phyloP scores from a whole-genome alignment of 2,113 vertebrate genomes.

The Cariama cristata region DNA sequence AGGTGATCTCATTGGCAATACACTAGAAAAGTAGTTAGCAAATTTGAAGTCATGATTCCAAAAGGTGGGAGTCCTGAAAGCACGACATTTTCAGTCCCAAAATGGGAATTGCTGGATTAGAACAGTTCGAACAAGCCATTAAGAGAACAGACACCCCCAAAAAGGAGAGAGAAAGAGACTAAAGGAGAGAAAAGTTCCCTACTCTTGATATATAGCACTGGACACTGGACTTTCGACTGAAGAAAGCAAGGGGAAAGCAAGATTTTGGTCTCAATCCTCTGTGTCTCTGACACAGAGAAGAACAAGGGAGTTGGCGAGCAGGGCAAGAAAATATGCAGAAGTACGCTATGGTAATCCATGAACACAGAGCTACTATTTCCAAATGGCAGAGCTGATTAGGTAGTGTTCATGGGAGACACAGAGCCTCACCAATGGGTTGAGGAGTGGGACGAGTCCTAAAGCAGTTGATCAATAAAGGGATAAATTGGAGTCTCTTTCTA shows the following conservation, averaged over 20 bases:
- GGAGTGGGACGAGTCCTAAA: not conserved
- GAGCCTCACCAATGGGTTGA: not conserved
- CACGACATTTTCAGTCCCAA: not conserved
- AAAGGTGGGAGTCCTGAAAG: not conserved
- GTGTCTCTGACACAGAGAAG: not conserved
- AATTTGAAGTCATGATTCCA: not conserved
- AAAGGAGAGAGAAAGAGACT: not conserved
- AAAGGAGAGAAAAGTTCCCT: not conserved
- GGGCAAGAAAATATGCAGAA: not conserved
- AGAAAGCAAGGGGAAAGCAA: not conserved
- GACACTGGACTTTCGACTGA: not conserved
- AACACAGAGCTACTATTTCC: not conserved
- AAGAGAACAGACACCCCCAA: not conserved
- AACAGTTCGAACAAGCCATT: not conserved
- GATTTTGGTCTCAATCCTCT: not conserved
- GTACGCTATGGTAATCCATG: not conserved
- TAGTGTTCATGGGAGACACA: not conserved
- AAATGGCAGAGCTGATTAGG: not conserved
- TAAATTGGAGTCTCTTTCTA: not conserved
- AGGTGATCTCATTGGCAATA: not conserved
- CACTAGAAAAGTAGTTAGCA: not conserved
- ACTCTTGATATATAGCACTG: not conserved
- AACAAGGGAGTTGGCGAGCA: not conserved
- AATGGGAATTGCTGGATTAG: not conserved
- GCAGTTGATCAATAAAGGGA: not conserved